Percentiles rank a stretch among this genome's conserved stretches.
Evolutionary conservation across 2,888 invertebrate genomes (phyloP).

Genomic region (Taenaris catops): DNA sequence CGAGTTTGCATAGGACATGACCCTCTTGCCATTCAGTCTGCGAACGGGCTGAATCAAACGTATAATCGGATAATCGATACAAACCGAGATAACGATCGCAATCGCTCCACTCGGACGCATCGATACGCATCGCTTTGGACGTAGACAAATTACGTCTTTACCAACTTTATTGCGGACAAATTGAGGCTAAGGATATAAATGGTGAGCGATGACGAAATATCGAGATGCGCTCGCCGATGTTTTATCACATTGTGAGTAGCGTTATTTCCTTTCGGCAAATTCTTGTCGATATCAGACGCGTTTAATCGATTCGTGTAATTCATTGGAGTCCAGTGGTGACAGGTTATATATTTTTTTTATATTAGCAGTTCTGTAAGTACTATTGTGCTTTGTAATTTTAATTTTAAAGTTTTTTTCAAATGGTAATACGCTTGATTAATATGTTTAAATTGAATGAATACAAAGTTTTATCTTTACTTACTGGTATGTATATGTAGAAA

Average conservation of each 20-base stretch:
- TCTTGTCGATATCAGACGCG: conserved; percentile 13
- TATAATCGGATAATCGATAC: conserved; percentile 59
- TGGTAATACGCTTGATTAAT: too few relatives aligned
- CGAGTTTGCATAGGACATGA: conserved; percentile 50
- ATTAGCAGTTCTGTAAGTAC: too few relatives aligned
- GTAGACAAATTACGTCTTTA: conserved; percentile 67
- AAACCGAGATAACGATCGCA: conserved; percentile 65
- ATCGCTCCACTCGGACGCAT: conserved; percentile 51
- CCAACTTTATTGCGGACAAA: conserved; percentile 62
- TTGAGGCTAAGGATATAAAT: conserved; percentile 38
- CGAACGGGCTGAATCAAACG: conserved; percentile 34
- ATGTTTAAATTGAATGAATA: too few relatives aligned
- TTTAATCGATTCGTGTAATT: conserved; percentile 6
- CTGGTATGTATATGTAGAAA: too few relatives aligned
- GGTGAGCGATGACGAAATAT: conserved; percentile 17
- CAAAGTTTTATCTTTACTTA: too few relatives aligned
- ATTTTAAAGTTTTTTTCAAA: too few relatives aligned
- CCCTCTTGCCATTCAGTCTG: conserved; percentile 50
- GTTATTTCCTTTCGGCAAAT: conserved; percentile 16
- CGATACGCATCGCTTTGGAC: conserved; percentile 59
- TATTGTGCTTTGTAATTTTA: too few relatives aligned
- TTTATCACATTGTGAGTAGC: conserved; percentile 15
- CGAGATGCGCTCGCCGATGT: conserved; percentile 13
- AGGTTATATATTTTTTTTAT: background rate
- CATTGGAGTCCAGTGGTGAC: background rate